Base-by-base conservation (phyloP, 1,140 invertebrate genomes). In the Rhopalosiphum padi region DNA sequence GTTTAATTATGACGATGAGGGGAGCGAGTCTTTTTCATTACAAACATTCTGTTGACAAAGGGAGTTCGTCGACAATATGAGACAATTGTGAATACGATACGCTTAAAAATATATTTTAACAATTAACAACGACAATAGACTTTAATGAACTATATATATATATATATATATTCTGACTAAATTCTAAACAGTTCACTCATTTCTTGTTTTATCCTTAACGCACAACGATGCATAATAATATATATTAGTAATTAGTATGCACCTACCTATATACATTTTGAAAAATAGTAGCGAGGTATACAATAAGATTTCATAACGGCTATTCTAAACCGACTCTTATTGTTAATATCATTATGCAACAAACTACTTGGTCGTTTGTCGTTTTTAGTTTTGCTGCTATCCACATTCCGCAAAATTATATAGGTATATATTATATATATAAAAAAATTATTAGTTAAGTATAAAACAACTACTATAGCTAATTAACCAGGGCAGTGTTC, bases 71-170 rank as follows among this genome's bases (percentile, higher is more conserved):
- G 51, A 60, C 88, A 90, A 90, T 51, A 48, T 21, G 88, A 51
- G 48, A 90, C 30, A 48, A 48, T 88, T 88, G 87, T 53, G 87
- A 88, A 53, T 88, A 51, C 35, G 88, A 60, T 53, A 60, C 51
- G 88, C 53, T 90, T 41, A 60, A 60, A 90, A 60, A 90, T 90
- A 60, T 60, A 18, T 60, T 55, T 90, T 60, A 43, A 90, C 88
- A 90, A 90, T 90, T 60, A 90, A 90, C 35, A 90, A 90, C 18
- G 37, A 90, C 88, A 90, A 90, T 22, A 90, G 53, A 90, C 51
- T 37, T 53, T 90, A 90, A 90, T 90, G 88, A 90, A 60, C 60
- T 43, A 41, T 41, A 86, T 21, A 37, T 43, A 43, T 23, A 37
- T 43, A 43, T 23, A 25, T 86, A 86, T n/a, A 37, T 35, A 25